phyloP scores from a whole-genome alignment of 2,113 vertebrate genomes.

The Eurystomus gularis region DNA sequence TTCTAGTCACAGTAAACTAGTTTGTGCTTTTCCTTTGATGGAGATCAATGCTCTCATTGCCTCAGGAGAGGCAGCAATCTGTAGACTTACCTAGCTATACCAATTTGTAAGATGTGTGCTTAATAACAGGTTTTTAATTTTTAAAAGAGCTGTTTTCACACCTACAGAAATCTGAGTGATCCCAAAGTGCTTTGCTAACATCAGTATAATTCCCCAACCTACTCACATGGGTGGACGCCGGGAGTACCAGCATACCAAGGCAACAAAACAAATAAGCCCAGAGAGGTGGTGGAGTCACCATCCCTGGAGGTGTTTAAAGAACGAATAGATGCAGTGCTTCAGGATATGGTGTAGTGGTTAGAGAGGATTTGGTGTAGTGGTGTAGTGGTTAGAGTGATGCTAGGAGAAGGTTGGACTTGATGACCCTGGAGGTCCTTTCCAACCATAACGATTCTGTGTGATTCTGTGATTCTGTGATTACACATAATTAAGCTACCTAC shows the following conservation, averaged over 20 bases:
- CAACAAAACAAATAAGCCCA: too few relatives aligned
- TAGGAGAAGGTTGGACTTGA: too few relatives aligned
- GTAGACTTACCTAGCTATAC: neutral
- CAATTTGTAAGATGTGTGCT: neutral
- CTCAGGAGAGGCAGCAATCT: neutral
- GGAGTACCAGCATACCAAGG: neutral
- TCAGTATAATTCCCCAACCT: neutral
- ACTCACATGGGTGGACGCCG: neutral
- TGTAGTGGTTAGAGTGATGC: too few relatives aligned
- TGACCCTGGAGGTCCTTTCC: too few relatives aligned
- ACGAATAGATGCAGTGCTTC: too few relatives aligned
- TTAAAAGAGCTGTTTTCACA: conserved; percentile 1
- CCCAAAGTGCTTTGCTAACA: conserved; percentile 1
- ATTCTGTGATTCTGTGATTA: too few relatives aligned
- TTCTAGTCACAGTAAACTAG: neutral
- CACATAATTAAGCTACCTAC: neutral
- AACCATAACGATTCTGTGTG: too few relatives aligned
- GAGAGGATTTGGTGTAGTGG: too few relatives aligned
- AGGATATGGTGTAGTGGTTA: too few relatives aligned
- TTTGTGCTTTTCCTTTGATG: neutral
- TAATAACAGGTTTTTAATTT: conserved; percentile 37
- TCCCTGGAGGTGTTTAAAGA: too few relatives aligned
- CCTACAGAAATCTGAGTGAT: conserved; percentile 2
- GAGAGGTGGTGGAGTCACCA: too few relatives aligned
- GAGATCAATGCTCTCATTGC: neutral